Evolutionary conservation across 2,888 invertebrate species (phyloP), one percentile per base, ranked within the genome.

Genomic region (Achlya flavicornis): DNA sequence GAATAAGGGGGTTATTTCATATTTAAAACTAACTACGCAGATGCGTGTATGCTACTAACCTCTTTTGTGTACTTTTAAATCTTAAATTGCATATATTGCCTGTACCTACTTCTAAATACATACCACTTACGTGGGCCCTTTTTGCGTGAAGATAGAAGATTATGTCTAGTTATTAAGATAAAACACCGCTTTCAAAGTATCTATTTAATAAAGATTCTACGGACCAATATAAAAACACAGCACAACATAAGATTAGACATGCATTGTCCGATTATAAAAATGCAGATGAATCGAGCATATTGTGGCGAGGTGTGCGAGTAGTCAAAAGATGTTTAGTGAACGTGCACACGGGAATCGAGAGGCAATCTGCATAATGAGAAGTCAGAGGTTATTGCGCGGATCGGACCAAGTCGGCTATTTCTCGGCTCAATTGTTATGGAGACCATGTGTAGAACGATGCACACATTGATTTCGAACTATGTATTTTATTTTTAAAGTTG

Each of bases 361-460:
- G 81, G 87, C 86, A 90, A 92, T 93, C 88, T 92, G 86, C 92
- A 92, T 92, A 92, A 92, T 92, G 87, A 91, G 87, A 84, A 87
- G 87, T 85, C 87, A 77, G 84, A 79, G 88, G 89, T 89, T 91
- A 91, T 90, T 86, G 89, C 86, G 84, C 83, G 85, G 81, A 87
- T 84, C 87, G 87, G 86, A 82, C 85, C 86, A 80, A 83, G 83
- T 81, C 83, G 84, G 88, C 90, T 88, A 91, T 91, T 91, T 90
- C 87, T 85, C 84, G 84, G 77, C 84, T 83, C 89, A 77, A 90
- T 90, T 91, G 91, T 88, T 89, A 88, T 87, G 83, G 83, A 83
- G 74, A 81, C 79, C 75, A 71, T 70, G 76, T 77, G 53, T 53
- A 53, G 53, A 53, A 74, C 76, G 78, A 62, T 65, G 76, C 75